Evolutionary conservation across 2,888 invertebrate genomes (phyloP).

Genomic region (Diadromus collaris): DNA sequence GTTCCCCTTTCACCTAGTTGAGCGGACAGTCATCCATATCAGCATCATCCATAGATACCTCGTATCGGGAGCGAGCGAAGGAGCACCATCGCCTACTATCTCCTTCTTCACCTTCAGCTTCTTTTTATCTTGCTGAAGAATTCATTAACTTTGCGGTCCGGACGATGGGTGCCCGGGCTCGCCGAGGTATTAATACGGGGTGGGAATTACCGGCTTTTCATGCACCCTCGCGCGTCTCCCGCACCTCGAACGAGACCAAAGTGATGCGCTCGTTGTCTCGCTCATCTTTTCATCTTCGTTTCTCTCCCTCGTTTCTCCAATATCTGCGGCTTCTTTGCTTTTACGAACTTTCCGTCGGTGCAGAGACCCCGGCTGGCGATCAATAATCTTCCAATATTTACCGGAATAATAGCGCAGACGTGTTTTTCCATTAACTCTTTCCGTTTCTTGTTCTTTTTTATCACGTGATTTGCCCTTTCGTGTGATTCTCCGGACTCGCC

Average conservation of each 20-base stretch:
- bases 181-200: constrained; percentile 78
- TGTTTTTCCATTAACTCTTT: constrained; percentile 32
- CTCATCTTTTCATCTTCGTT: constrained; percentile 63
- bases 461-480: background rate
- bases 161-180: constrained; percentile 39
- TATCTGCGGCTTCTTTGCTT: constrained; percentile 54
- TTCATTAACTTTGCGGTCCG: constrained; percentile 79
- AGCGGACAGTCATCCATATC: background rate
- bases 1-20: constrained; percentile 37
- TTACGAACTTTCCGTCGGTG: constrained; percentile 34
- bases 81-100: constrained; percentile 19
- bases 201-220: constrained; percentile 77
- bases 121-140: constrained; percentile 80
- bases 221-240: constrained; percentile 67
- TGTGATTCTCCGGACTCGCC: background rate
- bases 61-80: constrained; percentile 58
- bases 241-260: constrained; percentile 42
- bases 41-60: constrained; percentile 51
- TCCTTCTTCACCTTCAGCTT: constrained; percentile 62
- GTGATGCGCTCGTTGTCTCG: constrained; percentile 50
- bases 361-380: constrained; percentile 33
- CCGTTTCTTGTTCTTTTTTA: background rate
- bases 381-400: constrained; percentile 56
- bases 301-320: constrained; percentile 57
- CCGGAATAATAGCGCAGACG: constrained; percentile 42